Base-by-base conservation (phyloP, 2,797 vertebrate genomes). In the Okamejei kenojei region DNA sequence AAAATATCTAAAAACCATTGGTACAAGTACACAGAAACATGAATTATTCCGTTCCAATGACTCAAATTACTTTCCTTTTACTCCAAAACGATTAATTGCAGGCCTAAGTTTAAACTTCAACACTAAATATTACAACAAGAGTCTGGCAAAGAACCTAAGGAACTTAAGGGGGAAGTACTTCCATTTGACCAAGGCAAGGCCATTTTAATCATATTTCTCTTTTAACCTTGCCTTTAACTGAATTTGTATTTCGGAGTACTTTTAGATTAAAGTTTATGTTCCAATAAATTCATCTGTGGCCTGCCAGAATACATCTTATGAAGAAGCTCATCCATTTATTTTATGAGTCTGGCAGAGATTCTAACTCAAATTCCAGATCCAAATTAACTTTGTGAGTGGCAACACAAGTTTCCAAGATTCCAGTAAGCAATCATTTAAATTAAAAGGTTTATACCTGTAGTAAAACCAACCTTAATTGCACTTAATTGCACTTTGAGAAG, bases 111-210 rank as follows among this genome's bases (percentile, higher is more conserved):
- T 86, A 65, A 86, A 63, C 58, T 86, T 88, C 68, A 63, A 65
- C n/a, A 9, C 61, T 88, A 32, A 88, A 21, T 19, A 88, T 65
- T 88, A 65, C 61, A 32, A 61, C 35, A 65, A n/a, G 63, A 65
- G 32, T 19, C 84, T 88, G 58, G 61, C 61, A 32, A n/a, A 88
- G 58, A 68, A 88, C 84, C 84, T 65, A 65, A 88, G n/a, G 63
- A 65, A 86, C 4, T 65, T 65, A 61, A 32, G n/a, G 11, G 45
- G n/a, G 58, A 86, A 29, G 61, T n/a, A 63, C 77, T 35, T 79
- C 17, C 23, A 79, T 88, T 63, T 65, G 61, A n/a, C 23, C 32
- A 17, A 63, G 32, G 32, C 26, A 32, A 58, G 26, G 82, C n/a
- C n/a, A 88, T 35, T 35, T 65, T 88, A 32, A 63, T n/a, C 21